These are phyloP conservation scores for Nothura maculosa DNA, from an alignment of 2,797 vertebrate species.

Conservation along the genomic window DNA sequence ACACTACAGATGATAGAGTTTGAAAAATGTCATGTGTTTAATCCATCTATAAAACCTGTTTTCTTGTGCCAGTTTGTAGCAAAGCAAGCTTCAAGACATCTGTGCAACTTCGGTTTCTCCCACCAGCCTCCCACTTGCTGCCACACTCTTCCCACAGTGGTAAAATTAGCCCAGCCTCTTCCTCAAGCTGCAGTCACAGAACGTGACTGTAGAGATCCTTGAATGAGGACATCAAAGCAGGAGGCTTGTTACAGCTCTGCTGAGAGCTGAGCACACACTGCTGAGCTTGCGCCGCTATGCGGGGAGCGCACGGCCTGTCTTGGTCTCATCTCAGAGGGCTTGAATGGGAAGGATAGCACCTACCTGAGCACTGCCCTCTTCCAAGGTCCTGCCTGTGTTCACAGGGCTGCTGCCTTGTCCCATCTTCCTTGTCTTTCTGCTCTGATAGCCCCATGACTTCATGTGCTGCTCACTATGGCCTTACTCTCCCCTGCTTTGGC, in stretches of 20 bases:
- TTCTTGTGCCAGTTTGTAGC: neutral
- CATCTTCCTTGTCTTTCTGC: neutral
- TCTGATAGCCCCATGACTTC: neutral
- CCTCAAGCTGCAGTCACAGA: neutral
- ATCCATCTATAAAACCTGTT: neutral
- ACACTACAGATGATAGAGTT: fast-evolving
- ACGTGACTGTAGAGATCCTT: neutral
- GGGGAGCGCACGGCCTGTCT: neutral
- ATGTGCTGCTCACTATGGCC: neutral
- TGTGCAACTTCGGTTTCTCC: neutral
- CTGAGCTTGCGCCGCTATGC: neutral
- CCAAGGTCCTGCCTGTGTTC: neutral
- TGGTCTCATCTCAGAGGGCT: too few species aligned
- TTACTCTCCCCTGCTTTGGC: neutral
- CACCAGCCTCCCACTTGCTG: neutral
- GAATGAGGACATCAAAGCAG: neutral
- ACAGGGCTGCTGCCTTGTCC: neutral
- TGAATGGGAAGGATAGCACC: neutral
- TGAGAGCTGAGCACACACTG: neutral
- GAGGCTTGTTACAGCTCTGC: neutral
- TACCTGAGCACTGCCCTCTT: fast-evolving
- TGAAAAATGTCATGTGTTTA: neutral
- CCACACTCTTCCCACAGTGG: neutral
- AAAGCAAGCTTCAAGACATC: neutral
- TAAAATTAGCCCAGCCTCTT: neutral